Evolutionary conservation across 2,888 invertebrate species (phyloP).

Genomic region (Eudasyphora cyanicolor): DNA sequence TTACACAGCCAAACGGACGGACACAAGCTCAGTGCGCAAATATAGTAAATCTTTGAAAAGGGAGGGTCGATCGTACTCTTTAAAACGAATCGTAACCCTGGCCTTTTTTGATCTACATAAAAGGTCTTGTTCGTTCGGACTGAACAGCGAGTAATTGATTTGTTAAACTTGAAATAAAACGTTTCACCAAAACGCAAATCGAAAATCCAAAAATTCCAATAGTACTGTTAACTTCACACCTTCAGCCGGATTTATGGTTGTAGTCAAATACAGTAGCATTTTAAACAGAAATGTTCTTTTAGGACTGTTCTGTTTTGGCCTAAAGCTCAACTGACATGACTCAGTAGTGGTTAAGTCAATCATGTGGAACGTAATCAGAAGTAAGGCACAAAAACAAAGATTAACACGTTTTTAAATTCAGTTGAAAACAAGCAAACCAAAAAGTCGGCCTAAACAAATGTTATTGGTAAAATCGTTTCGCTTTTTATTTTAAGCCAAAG

Average conservation of each 20-base stretch:
- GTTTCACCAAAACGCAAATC: conserved; percentile 30
- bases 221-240: conserved; percentile 9
- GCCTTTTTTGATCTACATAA: conserved; percentile 46
- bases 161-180: conserved; percentile 25
- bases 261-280: no score
- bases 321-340: conserved; percentile 39
- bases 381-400: conserved; percentile 36
- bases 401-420: background rate
- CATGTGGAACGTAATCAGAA: conserved; percentile 40
- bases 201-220: conserved; percentile 10
- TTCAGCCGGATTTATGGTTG: conserved; percentile 47
- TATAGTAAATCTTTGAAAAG: background rate
- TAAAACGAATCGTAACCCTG: conserved; percentile 48
- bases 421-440: background rate
- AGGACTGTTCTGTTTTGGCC: no score
- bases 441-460: background rate
- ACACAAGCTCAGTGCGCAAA: background rate
- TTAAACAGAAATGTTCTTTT: no score
- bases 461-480: conserved; percentile 1
- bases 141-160: conserved; percentile 8
- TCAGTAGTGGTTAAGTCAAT: conserved; percentile 42
- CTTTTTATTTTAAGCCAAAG: background rate
- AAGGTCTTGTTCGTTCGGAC: conserved; percentile 16
- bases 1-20: background rate
- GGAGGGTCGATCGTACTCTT: conserved; percentile 15